phyloP scores from a whole-genome alignment of 2,797 vertebrate species.

The Jordanella pulchra region DNA sequence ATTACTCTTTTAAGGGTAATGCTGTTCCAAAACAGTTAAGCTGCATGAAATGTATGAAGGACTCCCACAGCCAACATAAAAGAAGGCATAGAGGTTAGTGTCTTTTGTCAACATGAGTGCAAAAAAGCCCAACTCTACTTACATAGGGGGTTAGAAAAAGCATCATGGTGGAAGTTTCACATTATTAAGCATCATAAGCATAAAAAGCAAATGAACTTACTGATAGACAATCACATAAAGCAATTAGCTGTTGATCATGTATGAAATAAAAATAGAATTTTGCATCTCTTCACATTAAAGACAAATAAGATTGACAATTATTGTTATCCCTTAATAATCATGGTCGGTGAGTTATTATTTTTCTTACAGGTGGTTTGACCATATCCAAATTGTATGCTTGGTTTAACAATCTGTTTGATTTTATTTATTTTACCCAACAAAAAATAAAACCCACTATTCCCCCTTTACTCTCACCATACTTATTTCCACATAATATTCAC shows the following conservation, averaged over 20 bases:
- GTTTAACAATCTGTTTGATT: not conserved
- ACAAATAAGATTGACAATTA: too few relatives aligned
- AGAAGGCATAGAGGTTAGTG: too few relatives aligned
- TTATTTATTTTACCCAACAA: slow-evolving; percentile 7
- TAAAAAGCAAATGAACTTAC: not conserved
- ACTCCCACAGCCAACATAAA: too few relatives aligned
- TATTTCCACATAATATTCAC: slow-evolving; percentile 29
- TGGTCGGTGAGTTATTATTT: slow-evolving; percentile 4
- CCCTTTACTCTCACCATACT: slow-evolving; percentile 6
- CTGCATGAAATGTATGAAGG: too few relatives aligned
- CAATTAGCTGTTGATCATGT: slow-evolving; percentile 15
- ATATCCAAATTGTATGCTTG: not conserved
- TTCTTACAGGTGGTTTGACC: not conserved
- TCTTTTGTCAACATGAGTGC: too few relatives aligned
- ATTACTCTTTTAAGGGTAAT: too few relatives aligned
- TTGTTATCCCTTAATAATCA: not conserved
- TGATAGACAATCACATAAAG: not conserved
- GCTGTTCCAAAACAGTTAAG: too few relatives aligned
- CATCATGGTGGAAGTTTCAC: too few relatives aligned
- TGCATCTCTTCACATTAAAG: not conserved
- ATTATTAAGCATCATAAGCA: too few relatives aligned
- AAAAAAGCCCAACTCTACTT: too few relatives aligned
- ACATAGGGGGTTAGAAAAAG: too few relatives aligned
- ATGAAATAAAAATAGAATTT: slow-evolving; percentile 6
- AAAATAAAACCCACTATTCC: slow-evolving; percentile 28